Evolutionary conservation across 2,888 invertebrate genomes (phyloP), one percentile per base, ranked within the genome.

Genomic region (Clistopyga incitator): DNA sequence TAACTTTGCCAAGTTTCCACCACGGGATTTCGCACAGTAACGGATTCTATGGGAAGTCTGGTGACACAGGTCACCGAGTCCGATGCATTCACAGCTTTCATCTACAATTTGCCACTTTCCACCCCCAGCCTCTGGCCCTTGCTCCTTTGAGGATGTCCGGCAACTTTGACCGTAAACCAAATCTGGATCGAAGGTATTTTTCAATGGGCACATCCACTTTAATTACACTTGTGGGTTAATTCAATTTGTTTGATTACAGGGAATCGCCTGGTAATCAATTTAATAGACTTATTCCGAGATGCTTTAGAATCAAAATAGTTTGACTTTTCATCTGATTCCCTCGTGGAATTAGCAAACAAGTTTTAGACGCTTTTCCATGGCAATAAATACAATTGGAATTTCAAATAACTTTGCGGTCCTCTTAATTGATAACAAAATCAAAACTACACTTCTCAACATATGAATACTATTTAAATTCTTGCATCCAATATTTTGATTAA

Each of bases 1-100:
- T 6, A 61, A 82, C 45, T 78, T 81, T 65, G 52, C 47, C 78
- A 78, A 72, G 59, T 70, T 78, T 59, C 64, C 59, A 42, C 45
- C 50, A 34, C 68, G 64, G 25, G 15, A 64, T 74, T 75, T 78
- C 61, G 47, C 52, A 52, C 72, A 56, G 56, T 77, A 56, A 18
- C 64, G 56, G 70, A 50, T 23, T 54, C 56, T 56, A 56, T 56
- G 56, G 56, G 15, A 13, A 56, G 25, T 56, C 56, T 25, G 56
- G 11, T 25, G 25, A 25, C 56, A 25, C 25, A 25, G 56, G 56
- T 68, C 50, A 68, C 68, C 50, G 52, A 50, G 50, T 68, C 68
- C 34, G 18, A 34, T 34, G 68, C 29, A 68, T 68, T 52, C 68
- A 18, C 68, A 29, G 50, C 68, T 50, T 68, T 68, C 68, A 50